Percentiles rank a stretch among this genome's conserved stretches.
phyloP scores from a whole-genome alignment of 2,888 invertebrate species.

The Athalia rosae region DNA sequence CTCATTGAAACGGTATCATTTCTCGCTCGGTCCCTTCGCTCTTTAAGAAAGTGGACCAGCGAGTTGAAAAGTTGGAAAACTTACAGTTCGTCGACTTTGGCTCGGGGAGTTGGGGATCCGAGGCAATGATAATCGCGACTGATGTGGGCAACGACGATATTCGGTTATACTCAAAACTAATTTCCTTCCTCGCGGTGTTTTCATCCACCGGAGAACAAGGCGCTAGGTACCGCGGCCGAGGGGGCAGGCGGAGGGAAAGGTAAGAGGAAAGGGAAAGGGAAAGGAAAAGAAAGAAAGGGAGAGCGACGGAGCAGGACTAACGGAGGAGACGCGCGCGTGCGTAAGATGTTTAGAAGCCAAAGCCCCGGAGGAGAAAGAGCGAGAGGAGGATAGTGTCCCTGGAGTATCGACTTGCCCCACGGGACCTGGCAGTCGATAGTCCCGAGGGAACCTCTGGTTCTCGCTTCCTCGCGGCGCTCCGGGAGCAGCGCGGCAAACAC shows the following conservation, averaged over 20 bases:
- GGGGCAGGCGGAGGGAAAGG: too few relatives aligned
- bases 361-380: constrained; percentile 60
- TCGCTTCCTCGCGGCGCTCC: constrained; percentile 48
- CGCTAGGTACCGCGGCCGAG: background rate
- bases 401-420: constrained; percentile 73
- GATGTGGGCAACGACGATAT: background rate
- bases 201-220: constrained; percentile 38
- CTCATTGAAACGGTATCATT: too few relatives aligned
- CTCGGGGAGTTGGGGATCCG: background rate
- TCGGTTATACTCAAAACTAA: constrained; percentile 38
- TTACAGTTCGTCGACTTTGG: background rate
- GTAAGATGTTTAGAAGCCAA: constrained; percentile 68
- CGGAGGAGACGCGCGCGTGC: constrained; percentile 61
- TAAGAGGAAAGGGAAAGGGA: constrained; percentile 23
- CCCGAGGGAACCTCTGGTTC: constrained; percentile 68
- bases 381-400: constrained; percentile 66
- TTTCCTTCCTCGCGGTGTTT: constrained; percentile 34
- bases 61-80: background rate
- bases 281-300: constrained; percentile 47
- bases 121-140: background rate
- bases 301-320: constrained; percentile 34
- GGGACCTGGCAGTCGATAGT: constrained; percentile 73
- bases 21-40: background rate
- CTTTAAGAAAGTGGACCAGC: background rate
- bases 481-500: constrained; percentile 43